Percentiles rank a stretch among this genome's conserved stretches.
These are phyloP conservation scores for Neopipo cinnamomea DNA, from an alignment of 2,113 vertebrate genomes.

Conservation along the genomic window DNA sequence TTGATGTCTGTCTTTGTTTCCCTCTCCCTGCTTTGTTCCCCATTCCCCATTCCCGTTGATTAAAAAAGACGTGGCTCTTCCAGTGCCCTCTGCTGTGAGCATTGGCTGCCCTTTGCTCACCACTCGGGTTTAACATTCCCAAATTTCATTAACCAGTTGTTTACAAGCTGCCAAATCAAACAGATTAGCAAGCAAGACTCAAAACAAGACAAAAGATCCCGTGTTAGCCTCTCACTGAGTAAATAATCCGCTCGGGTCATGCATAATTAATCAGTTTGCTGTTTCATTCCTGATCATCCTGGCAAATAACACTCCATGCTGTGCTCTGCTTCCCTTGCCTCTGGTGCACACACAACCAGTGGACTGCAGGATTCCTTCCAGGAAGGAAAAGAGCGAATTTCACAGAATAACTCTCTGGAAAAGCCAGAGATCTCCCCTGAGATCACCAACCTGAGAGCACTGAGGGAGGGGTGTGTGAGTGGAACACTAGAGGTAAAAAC, in stretches of 20 bases:
- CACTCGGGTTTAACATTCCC: constrained; percentile 43
- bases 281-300: constrained; percentile 17
- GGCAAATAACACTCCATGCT: background rate
- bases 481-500: background rate
- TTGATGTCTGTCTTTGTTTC: background rate
- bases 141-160: constrained; percentile 62
- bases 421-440: background rate
- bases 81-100: background rate
- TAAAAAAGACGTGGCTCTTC: background rate
- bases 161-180: constrained; percentile 60
- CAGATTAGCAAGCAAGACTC: constrained; percentile 33
- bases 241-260: constrained; percentile 60
- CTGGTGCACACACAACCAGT: background rate
- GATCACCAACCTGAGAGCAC: background rate
- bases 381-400: background rate
- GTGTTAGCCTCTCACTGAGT: constrained; percentile 38
- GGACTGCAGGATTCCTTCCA: background rate
- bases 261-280: constrained; percentile 65
- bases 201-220: constrained; percentile 47
- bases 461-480: background rate
- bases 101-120: constrained; percentile 27
- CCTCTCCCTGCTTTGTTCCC: background rate
- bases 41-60: background rate
- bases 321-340: background rate
- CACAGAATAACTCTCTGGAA: background rate